Percentiles rank a stretch among this genome's conserved stretches.
Conservation (phyloP, 2,888 invertebrate genomes). For the Drosophila cracens region DNA sequence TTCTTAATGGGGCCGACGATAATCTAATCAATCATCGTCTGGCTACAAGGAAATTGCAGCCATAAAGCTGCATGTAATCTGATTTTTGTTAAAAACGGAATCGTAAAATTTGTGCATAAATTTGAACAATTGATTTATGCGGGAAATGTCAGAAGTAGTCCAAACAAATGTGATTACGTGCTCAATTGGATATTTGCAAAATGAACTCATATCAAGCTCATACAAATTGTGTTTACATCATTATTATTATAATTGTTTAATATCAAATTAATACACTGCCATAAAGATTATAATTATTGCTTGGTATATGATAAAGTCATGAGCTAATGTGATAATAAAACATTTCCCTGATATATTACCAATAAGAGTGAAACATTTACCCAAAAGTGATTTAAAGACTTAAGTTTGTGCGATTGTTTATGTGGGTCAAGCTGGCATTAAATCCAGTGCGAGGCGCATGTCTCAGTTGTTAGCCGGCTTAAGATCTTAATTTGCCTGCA, state of each 20-base stretch:
- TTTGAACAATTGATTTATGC: background rate
- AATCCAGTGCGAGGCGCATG: constrained; percentile 16
- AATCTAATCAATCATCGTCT: background rate
- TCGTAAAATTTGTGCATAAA: background rate
- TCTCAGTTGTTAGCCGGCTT: constrained; percentile 46
- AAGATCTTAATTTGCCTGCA: constrained; percentile 45
- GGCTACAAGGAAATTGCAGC: background rate
- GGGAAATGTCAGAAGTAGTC: background rate
- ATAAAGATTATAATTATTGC: background rate
- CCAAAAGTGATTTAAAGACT: constrained; percentile 6
- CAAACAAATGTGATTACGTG: background rate
- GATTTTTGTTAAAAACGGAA: background rate
- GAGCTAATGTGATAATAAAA: background rate
- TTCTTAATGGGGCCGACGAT: background rate
- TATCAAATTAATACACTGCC: no score
- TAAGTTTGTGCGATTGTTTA: constrained; percentile 15
- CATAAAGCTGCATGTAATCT: background rate
- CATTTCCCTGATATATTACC: accelerated
- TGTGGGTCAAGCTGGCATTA: constrained; percentile 50
- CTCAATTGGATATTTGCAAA: background rate
- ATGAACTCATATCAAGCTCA: accelerated
- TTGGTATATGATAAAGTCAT: no score
- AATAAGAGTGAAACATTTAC: background rate
- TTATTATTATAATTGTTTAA: background rate
- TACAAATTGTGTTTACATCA: background rate